These are phyloP conservation scores for Poecilia wingei DNA, from an alignment of 2,797 vertebrate genomes.

Conservation along the genomic window DNA sequence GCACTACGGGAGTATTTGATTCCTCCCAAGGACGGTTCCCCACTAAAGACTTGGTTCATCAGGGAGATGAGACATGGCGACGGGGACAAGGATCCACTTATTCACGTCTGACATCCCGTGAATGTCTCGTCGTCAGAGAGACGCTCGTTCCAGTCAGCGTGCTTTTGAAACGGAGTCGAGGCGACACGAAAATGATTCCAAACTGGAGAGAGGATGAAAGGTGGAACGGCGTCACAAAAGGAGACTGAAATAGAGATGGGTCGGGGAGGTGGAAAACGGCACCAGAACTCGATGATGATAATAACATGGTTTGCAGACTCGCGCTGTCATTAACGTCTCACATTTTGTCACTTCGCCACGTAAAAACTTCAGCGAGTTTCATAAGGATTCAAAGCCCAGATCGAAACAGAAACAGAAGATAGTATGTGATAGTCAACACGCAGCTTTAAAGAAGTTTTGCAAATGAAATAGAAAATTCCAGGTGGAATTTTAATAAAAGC, in stretches of 20 bases:
- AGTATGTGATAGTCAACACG: neutral
- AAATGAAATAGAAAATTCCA: neutral
- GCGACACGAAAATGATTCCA: constrained; percentile 26
- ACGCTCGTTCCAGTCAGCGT: constrained; percentile 40
- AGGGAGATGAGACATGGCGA: neutral
- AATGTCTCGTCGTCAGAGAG: constrained; percentile 34
- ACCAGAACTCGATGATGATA: neutral
- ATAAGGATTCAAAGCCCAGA: neutral
- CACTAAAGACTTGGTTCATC: constrained; percentile 12
- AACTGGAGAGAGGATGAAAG: constrained; percentile 18
- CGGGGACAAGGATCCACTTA: neutral
- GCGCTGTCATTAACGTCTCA: neutral
- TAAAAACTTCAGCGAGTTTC: neutral
- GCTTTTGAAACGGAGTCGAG: constrained; percentile 25
- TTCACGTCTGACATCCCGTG: constrained; percentile 16
- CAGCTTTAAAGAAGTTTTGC: neutral
- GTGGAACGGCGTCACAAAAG: constrained; percentile 28
- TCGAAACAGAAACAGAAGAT: neutral
- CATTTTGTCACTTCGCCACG: neutral
- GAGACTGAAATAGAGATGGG: constrained; percentile 19
- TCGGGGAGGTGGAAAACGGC: neutral
- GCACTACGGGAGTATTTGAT: constrained; percentile 45
- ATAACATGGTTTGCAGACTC: neutral
- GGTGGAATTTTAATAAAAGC: neutral
- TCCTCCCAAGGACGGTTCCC: constrained; percentile 43